phyloP scores from a whole-genome alignment of 2,113 vertebrate species.

The Thamnophis sirtalis region DNA sequence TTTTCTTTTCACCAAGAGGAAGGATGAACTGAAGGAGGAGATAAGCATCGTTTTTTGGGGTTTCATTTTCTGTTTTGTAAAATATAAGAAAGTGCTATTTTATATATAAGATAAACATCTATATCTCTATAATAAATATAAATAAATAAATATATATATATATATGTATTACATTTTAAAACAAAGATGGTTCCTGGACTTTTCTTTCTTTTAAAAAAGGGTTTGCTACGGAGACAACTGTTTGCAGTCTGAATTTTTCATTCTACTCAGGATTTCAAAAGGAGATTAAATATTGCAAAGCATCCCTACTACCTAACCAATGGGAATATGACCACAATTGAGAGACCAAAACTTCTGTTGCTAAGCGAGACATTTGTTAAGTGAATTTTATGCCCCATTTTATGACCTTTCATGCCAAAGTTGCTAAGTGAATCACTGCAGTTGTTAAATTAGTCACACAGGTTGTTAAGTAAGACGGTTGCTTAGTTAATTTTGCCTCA shows the following conservation, averaged over 20 bases:
- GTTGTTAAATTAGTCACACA: background rate
- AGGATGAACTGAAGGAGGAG: background rate
- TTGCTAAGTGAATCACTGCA: background rate
- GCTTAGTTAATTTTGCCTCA: background rate
- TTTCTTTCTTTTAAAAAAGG: background rate
- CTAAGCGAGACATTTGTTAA: background rate
- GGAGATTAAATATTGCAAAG: background rate
- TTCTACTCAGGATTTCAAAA: background rate
- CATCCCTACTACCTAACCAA: background rate
- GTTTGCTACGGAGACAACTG: no score
- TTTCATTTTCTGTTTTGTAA: conserved; percentile 34
- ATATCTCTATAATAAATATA: conserved; percentile 19
- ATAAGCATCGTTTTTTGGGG: background rate
- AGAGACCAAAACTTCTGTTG: background rate
- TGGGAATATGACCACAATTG: background rate
- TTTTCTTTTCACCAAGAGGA: background rate
- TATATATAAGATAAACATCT: conserved; percentile 40
- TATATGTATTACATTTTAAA: background rate
- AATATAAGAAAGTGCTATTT: conserved; percentile 34
- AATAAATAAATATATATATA: background rate
- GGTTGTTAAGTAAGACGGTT: background rate
- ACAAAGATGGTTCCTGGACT: background rate
- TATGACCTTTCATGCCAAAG: background rate
- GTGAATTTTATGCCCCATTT: background rate
- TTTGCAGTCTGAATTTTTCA: background rate